These are phyloP conservation scores for cattle (Bos taurus) DNA, from an alignment of 2,113 vertebrate genomes.

Conservation along the genomic window DNA sequence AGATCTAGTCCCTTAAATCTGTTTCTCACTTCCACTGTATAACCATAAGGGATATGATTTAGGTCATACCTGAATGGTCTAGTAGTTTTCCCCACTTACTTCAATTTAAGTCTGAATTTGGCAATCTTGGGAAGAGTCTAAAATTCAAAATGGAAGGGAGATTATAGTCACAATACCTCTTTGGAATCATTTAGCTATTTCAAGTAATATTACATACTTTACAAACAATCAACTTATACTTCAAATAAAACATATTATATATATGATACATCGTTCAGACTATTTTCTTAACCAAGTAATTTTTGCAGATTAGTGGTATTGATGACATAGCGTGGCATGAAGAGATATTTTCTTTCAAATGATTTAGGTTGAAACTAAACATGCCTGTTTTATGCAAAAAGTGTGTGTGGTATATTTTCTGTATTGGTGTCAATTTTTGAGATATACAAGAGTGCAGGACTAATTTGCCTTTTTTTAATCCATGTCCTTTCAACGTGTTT, in stretches of 20 bases:
- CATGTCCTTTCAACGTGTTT: not conserved
- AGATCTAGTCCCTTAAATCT: too few species aligned
- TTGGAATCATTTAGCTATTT: not conserved
- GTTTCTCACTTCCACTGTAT: too few species aligned
- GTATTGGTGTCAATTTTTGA: not conserved
- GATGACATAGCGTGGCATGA: not conserved
- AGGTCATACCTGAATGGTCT: too few species aligned
- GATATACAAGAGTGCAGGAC: not conserved
- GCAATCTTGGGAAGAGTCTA: not conserved
- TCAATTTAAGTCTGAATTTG: too few species aligned
- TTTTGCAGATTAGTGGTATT: not conserved
- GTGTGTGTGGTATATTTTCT: not conserved
- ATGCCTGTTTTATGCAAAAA: not conserved
- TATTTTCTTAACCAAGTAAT: not conserved
- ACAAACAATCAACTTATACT: not conserved
- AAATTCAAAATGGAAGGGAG: not conserved
- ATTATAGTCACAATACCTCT: not conserved
- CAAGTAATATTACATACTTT: not conserved
- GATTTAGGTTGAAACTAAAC: conserved; percentile 1
- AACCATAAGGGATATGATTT: too few species aligned
- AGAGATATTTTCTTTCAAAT: not conserved
- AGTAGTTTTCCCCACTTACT: too few species aligned
- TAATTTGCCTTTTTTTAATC: not conserved
- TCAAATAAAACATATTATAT: not conserved
- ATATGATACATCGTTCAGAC: not conserved